Evolutionary conservation across 1,140 invertebrate genomes (phyloP).

Genomic region (Drosophila varians): DNA sequence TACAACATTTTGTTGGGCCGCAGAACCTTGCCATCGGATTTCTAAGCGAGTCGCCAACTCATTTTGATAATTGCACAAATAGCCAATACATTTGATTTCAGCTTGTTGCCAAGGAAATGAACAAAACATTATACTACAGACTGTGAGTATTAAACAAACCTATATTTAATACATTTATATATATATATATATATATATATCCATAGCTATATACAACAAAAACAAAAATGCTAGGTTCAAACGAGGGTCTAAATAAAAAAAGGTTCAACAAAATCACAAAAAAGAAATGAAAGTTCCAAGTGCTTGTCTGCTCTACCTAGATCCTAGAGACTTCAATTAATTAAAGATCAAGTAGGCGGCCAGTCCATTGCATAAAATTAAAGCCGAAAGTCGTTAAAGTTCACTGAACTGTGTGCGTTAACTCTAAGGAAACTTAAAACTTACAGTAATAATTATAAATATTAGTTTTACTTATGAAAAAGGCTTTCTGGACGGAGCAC

Average conservation of each 20-base stretch:
- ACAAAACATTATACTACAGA: slow-evolving; percentile 67
- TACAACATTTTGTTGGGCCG: slow-evolving; percentile 55
- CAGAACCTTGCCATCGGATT: not conserved
- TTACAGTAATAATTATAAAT: too few relatives aligned
- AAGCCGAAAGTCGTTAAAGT: slow-evolving; percentile 41
- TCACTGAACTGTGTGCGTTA: slow-evolving; percentile 34
- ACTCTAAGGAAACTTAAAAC: slow-evolving; percentile 1
- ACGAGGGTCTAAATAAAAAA: slow-evolving; percentile 36
- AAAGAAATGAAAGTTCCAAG: slow-evolving; percentile 35
- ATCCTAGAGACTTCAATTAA: not conserved
- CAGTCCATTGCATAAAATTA: slow-evolving; percentile 35
- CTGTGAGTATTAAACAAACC: slow-evolving; percentile 71
- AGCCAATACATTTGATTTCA: slow-evolving; percentile 71
- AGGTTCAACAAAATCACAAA: slow-evolving; percentile 74
- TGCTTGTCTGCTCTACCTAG: not conserved
- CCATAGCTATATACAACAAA: slow-evolving; percentile 42
- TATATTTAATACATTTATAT: slow-evolving; percentile 32
- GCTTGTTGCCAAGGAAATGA: slow-evolving; percentile 43
- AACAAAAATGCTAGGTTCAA: slow-evolving; percentile 45
- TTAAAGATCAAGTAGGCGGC: not conserved
- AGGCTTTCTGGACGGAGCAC: slow-evolving; percentile 72
- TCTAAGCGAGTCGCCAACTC: slow-evolving; percentile 31
- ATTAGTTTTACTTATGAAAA: slow-evolving; percentile 8
- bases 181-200: not conserved
- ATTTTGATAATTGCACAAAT: slow-evolving; percentile 75